Evolutionary conservation across 1,140 invertebrate genomes (phyloP).

Genomic region (Drosophila leontia): DNA sequence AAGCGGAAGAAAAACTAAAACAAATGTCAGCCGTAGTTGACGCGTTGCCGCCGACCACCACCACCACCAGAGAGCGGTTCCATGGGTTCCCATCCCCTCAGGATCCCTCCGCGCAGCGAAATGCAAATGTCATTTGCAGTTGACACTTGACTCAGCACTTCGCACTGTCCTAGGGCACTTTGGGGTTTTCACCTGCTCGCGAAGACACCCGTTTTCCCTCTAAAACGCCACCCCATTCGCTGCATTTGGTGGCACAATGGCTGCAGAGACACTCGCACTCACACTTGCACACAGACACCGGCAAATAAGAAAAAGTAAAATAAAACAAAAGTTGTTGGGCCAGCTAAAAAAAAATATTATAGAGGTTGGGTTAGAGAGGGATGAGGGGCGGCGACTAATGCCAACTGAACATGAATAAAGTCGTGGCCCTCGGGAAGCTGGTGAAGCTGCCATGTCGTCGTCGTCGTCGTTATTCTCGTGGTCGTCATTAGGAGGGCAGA

Average conservation of each 20-base stretch:
- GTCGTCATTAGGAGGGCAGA: constrained; percentile 82
- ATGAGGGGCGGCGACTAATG: constrained; percentile 62
- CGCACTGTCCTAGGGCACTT: constrained; percentile 81
- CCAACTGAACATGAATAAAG: constrained; percentile 75
- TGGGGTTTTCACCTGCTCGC: constrained; percentile 78
- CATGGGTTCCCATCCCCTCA: constrained; percentile 2
- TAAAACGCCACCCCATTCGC: constrained; percentile 10
- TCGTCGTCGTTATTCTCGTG: constrained; percentile 69
- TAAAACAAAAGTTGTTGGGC: constrained; percentile 48
- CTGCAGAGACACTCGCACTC: constrained; percentile 17
- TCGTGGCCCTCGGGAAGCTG: constrained; percentile 51
- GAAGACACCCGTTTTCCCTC: constrained; percentile 17
- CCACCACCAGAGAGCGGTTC: constrained; percentile 34
- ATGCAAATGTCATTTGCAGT: constrained; percentile 84
- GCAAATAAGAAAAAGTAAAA: constrained; percentile 59
- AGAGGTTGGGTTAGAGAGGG: constrained; percentile 16
- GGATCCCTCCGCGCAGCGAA: constrained; percentile 52
- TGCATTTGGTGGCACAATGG: constrained; percentile 67
- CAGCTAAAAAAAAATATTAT: constrained; percentile 31
- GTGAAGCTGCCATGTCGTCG: constrained; percentile 40
- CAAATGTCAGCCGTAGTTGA: constrained; percentile 82
- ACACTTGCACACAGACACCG: constrained; percentile 27
- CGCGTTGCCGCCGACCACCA: constrained; percentile 71
- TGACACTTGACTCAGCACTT: constrained; percentile 84
- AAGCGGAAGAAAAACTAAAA: constrained; percentile 84